Evolutionary conservation across 2,888 invertebrate species (phyloP).

Genomic region (Drosophila austrosaltans): DNA sequence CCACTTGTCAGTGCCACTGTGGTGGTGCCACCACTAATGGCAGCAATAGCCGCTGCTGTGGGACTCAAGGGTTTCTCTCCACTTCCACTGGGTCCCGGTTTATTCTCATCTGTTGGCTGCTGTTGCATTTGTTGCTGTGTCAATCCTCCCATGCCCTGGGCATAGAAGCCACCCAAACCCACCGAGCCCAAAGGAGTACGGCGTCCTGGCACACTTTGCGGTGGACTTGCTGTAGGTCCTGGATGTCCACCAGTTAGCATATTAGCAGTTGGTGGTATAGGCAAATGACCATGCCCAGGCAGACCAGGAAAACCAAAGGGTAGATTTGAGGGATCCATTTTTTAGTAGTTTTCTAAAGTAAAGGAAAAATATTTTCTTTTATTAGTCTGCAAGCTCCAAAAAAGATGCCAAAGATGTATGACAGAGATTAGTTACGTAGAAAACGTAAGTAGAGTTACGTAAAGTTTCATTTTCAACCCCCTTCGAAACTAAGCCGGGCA

Average conservation of each 20-base stretch:
- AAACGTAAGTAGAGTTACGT: slow-evolving; percentile 3
- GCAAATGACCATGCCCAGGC: slow-evolving; percentile 80
- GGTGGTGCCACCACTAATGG: slow-evolving; percentile 71
- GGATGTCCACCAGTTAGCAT: slow-evolving; percentile 77
- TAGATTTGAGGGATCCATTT: slow-evolving; percentile 82
- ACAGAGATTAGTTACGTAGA: slow-evolving; percentile 1
- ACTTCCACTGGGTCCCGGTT: slow-evolving; percentile 83
- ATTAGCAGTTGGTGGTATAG: slow-evolving; percentile 80
- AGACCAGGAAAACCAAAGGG: slow-evolving; percentile 81
- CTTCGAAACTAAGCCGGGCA: neutral
- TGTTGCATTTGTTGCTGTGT: slow-evolving; percentile 45
- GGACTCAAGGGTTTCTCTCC: slow-evolving; percentile 74
- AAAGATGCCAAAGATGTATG: slow-evolving; percentile 22
- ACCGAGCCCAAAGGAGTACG: slow-evolving; percentile 93
- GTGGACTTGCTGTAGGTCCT: slow-evolving; percentile 82
- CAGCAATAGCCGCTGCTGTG: slow-evolving; percentile 58
- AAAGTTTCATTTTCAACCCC: neutral
- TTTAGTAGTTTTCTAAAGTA: slow-evolving; percentile 11
- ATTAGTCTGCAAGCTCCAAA: slow-evolving; percentile 32
- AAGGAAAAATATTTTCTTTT: slow-evolving; percentile 24
- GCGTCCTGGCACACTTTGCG: slow-evolving; percentile 87
- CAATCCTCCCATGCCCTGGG: slow-evolving; percentile 85
- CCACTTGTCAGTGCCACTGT: slow-evolving; percentile 70
- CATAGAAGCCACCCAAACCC: slow-evolving; percentile 94
- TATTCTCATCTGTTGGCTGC: slow-evolving; percentile 90